Evolutionary conservation across 2,113 vertebrate genomes (phyloP), one percentile per base, ranked within the genome.

Genomic region (Baryphthengus martii): DNA sequence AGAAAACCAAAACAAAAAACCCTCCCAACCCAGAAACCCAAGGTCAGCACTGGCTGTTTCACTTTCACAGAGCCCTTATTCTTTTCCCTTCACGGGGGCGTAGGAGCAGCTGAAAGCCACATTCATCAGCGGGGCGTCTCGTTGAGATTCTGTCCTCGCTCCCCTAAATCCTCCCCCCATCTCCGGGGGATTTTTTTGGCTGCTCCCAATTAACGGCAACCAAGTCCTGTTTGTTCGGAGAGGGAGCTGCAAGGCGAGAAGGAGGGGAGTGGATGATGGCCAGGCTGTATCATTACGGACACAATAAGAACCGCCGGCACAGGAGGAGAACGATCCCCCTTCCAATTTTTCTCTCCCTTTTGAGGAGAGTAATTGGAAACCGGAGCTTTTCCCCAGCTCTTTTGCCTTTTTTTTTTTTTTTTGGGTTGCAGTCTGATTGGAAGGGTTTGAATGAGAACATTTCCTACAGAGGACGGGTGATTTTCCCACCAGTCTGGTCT

Each of bases 1-100:
- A 63, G 5, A 29, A 33, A 45, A 24, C 31, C 21, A 35, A 86
- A n/a, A n/a, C n/a, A n/a, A n/a, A n/a, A n/a, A 45, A 1, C 25
- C 24, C 49, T 44, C 28, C 45, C 92, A 91, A 94, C 88, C 93
- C 93, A 96, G 96, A 96, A 95, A 93, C 78, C 96, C 96, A 97
- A 97, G 97, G 97, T 98, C 97, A 97, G 95, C 89, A 95, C 90
- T 93, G 74, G 50, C 89, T 95, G 94, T 89, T 97, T 95, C 76
- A 42, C 89, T 97, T 92, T 63, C 88, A 97, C 95, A 97, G 90
- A 88, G 88, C 92, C 85, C 93, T 83, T 65, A 93, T 47, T 66
- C 96, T 96, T 94, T 80, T 79, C 92, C 74, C 95, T 75, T 88
- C 68, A 87, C 63, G 78, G 97, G 90, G 86, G 33, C 7, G 71